Percentiles rank a stretch among this genome's conserved stretches.
Conservation (phyloP, 1,140 invertebrate genomes). For the Drosophila busckii region DNA sequence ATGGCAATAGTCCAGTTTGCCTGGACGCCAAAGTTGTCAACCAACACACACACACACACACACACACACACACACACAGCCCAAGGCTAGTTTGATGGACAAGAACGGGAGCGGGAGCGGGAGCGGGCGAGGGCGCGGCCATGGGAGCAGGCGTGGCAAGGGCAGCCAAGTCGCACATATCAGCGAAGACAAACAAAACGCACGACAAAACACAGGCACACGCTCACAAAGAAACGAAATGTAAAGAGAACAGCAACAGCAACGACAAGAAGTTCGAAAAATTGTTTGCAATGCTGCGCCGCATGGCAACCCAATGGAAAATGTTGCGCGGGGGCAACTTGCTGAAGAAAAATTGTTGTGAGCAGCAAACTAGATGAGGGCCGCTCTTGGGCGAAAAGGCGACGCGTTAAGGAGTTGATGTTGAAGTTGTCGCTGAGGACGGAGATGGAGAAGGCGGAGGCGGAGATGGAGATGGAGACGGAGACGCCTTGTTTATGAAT, state of each 20-base stretch:
- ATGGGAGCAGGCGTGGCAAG: not conserved
- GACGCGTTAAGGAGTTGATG: not conserved
- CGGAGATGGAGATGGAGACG: constrained; percentile 8
- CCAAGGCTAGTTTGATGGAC: constrained; percentile 29
- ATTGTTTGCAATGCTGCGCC: not conserved
- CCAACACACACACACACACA: no score
- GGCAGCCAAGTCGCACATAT: constrained; percentile 18
- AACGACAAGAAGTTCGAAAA: constrained; percentile 1
- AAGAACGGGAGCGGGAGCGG: not conserved
- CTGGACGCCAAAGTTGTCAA: constrained; percentile 19
- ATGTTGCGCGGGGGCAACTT: constrained; percentile 28
- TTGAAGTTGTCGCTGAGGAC: constrained; percentile 22
- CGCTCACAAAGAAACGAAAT: not conserved
- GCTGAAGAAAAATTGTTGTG: no score
- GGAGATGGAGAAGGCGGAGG: constrained; percentile 8
- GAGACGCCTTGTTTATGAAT: constrained; percentile 64
- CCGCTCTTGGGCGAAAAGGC: constrained; percentile 13
- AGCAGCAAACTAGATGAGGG: constrained; percentile 53
- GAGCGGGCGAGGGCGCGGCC: not conserved
- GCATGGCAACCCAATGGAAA: constrained; percentile 21
- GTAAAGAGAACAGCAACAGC: no score
- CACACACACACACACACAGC: no score
- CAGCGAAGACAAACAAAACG: constrained; percentile 34
- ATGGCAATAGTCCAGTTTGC: no score
- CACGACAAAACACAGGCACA: constrained; percentile 20